These are phyloP conservation scores for Drosophila subpulchrella DNA, from an alignment of 1,140 invertebrate species.

Conservation along the genomic window DNA sequence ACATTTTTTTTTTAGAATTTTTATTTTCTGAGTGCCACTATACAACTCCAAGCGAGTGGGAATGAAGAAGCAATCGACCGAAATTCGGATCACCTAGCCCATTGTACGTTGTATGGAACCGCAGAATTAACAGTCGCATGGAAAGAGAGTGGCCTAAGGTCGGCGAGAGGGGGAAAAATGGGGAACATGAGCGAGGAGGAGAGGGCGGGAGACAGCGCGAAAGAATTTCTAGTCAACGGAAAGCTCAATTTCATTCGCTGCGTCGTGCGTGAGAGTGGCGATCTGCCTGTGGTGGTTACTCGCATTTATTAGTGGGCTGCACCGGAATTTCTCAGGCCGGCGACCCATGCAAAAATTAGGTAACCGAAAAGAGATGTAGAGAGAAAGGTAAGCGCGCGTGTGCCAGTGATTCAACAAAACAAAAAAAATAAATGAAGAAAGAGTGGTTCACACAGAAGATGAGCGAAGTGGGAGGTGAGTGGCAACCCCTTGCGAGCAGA, in stretches of 20 bases:
- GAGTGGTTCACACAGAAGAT: not conserved
- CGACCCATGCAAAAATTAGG: slow-evolving; percentile 54
- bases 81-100: not conserved
- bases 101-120: slow-evolving; percentile 35
- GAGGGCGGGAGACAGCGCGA: slow-evolving; percentile 23
- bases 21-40: too few relatives aligned
- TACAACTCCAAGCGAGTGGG: too few relatives aligned
- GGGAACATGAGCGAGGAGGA: slow-evolving; percentile 18
- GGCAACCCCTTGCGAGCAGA: slow-evolving; percentile 17
- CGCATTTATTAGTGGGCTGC: slow-evolving; percentile 14
- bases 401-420: slow-evolving; percentile 35
- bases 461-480: slow-evolving; percentile 2
- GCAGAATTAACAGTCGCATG: slow-evolving; percentile 60
- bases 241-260: slow-evolving; percentile 39
- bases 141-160: slow-evolving; percentile 14
- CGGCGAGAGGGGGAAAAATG: not conserved
- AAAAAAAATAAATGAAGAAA: not conserved
- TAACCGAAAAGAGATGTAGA: slow-evolving; percentile 35
- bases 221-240: slow-evolving; percentile 57
- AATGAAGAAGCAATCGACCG: not conserved
- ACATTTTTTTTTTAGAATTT: too few relatives aligned
- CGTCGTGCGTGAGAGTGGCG: slow-evolving; percentile 2
- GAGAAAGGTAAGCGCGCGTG: not conserved
- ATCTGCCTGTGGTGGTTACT: not conserved
- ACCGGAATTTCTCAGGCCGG: slow-evolving; percentile 32